A percentile compares a stretch with the other conserved stretches of the same genome.
Conservation (phyloP, 2,113 vertebrate species). For the Lamprologus callipterus region DNA sequence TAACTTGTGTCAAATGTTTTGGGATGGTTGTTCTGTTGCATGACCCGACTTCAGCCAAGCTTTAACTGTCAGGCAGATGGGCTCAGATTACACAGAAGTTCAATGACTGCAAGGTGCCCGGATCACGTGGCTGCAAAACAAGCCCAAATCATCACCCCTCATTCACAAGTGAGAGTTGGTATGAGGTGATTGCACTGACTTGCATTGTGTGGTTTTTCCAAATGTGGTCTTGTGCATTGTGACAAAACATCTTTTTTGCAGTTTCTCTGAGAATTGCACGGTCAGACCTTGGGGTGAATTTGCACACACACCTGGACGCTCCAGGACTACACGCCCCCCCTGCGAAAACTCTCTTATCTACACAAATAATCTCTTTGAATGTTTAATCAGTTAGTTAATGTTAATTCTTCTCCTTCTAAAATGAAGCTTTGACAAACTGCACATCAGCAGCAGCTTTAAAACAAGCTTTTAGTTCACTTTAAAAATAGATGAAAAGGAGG, state of each 20-base stretch:
- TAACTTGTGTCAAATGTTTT: background rate
- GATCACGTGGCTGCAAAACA: background rate
- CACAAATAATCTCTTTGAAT: background rate
- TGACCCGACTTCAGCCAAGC: rapidly evolving
- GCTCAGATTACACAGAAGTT: background rate
- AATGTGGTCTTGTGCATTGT: background rate
- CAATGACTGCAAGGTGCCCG: background rate
- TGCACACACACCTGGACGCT: background rate
- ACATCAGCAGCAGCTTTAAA: background rate
- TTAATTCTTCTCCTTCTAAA: rapidly evolving
- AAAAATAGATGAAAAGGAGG: background rate
- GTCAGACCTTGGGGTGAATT: background rate
- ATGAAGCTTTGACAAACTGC: rapidly evolving
- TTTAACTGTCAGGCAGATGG: rapidly evolving
- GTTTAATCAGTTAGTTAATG: background rate
- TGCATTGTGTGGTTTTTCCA: rapidly evolving
- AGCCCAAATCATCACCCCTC: background rate
- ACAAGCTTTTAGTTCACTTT: background rate
- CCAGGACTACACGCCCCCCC: background rate
- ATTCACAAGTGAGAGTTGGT: background rate
- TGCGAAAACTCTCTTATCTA: background rate
- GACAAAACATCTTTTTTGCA: background rate
- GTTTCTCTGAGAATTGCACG: background rate
- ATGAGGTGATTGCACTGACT: background rate
- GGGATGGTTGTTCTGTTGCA: background rate